phyloP scores from a whole-genome alignment of 2,797 vertebrate genomes.

The Poliocrania exsul region DNA sequence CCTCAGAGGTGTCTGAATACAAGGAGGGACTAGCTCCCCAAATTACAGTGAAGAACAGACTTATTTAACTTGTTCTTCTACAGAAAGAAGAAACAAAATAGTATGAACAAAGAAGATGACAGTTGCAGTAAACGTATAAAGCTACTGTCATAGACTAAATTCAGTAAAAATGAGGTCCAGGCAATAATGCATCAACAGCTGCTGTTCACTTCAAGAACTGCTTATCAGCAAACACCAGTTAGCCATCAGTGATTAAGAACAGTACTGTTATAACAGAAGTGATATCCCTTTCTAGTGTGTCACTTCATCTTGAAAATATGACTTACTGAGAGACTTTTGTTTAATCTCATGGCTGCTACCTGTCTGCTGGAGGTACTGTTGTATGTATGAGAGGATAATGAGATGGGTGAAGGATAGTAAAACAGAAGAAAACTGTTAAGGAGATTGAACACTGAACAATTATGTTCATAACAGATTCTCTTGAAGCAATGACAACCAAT shows the following conservation, averaged over 20 bases:
- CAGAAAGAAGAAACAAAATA: not conserved
- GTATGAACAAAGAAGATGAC: not conserved
- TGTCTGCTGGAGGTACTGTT: not conserved
- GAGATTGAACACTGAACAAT: not conserved
- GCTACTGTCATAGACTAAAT: not conserved
- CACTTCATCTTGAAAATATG: not conserved
- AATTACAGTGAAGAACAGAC: not conserved
- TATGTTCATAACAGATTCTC: not conserved
- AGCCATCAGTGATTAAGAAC: not conserved
- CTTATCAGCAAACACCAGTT: not conserved
- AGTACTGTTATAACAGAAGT: not conserved
- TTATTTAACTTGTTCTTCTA: not conserved
- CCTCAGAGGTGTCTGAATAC: not conserved
- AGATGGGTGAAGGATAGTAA: not conserved
- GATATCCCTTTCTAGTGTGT: not conserved
- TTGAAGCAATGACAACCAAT: not conserved
- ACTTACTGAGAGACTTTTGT: not conserved
- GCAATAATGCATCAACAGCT: not conserved
- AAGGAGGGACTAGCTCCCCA: not conserved
- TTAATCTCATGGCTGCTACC: not conserved
- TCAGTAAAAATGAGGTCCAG: not conserved
- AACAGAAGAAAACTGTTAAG: not conserved
- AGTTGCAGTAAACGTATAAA: not conserved
- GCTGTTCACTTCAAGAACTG: not conserved
- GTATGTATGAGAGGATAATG: not conserved